A percentile compares a stretch with the other conserved stretches of the same genome.
Evolutionary conservation across 2,888 invertebrate genomes (phyloP).

Genomic region (Busseola fusca): DNA sequence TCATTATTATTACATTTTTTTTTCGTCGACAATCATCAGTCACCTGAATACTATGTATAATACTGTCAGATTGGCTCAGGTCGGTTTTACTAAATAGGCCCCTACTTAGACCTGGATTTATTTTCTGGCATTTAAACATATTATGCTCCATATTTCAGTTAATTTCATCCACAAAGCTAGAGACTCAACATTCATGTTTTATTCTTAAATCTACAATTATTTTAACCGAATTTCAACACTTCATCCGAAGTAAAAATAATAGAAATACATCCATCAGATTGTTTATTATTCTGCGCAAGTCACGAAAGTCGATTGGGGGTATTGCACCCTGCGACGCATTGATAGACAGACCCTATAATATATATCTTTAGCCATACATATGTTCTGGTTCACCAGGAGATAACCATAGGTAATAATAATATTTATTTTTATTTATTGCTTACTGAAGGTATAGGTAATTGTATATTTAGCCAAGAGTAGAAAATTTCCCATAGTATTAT

Average conservation of each 20-base stretch:
- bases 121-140: background rate
- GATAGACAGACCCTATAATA: constrained; percentile 18
- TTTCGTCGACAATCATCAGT: no score
- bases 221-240: constrained; percentile 2
- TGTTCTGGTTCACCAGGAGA: constrained; percentile 13
- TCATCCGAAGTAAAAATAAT: constrained; percentile 5
- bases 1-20: no score
- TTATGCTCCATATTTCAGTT: background rate
- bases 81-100: no score
- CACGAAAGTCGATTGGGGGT: constrained; percentile 38
- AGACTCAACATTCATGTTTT: constrained; percentile 5
- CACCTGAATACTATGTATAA: no score
- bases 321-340: constrained; percentile 43
- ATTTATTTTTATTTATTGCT: no score
- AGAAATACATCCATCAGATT: background rate
- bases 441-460: no score
- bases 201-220: constrained; percentile 1
- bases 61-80: no score
- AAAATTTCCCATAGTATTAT: no score
- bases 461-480: no score
- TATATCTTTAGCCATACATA: constrained; percentile 19
- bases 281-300: constrained; percentile 49
- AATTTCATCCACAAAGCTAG: background rate
- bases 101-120: no score
- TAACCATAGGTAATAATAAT: no score